Conservation (phyloP, 2,888 invertebrate genomes). For the Hirtodrosophila trivittata region DNA sequence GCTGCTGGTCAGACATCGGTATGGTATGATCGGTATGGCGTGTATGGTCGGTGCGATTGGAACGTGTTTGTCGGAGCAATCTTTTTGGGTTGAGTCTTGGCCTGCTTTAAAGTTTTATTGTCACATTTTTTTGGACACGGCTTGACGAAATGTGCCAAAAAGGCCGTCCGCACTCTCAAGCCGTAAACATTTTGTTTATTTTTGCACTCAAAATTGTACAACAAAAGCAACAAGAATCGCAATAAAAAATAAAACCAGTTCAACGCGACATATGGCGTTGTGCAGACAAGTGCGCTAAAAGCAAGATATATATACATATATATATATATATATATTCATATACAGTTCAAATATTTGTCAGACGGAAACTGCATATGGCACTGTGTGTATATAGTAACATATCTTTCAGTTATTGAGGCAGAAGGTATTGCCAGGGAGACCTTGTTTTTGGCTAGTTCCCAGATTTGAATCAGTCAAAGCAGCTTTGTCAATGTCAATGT, state of each 20-base stretch:
- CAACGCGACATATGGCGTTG: conserved; percentile 66
- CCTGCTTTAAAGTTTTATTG: conserved; percentile 62
- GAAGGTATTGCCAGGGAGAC: conserved; percentile 12
- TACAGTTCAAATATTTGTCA: conserved; percentile 38
- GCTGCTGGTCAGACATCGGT: conserved; percentile 7
- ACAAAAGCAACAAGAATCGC: conserved; percentile 17
- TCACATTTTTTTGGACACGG: conserved; percentile 65
- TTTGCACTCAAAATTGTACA: conserved; percentile 51
- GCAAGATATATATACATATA: conserved; percentile 6
- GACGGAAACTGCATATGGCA: background rate
- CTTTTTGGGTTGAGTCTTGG: conserved; percentile 32
- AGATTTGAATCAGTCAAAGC: conserved; percentile 30
- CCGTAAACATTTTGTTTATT: conserved; percentile 66
- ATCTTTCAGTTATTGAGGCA: too few relatives aligned
- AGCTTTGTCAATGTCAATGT: conserved; percentile 33
- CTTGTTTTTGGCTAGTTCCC: background rate
- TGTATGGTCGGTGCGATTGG: conserved; percentile 8
- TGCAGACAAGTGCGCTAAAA: conserved; percentile 48
- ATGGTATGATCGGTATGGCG: background rate
- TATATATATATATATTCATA: conserved; percentile 14
- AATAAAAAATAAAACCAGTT: conserved; percentile 59
- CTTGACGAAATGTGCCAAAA: conserved; percentile 68
- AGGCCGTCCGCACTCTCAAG: conserved; percentile 34
- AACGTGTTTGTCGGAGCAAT: conserved; percentile 51
- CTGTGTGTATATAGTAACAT: background rate